phyloP scores from a whole-genome alignment of 2,888 invertebrate species.

The Sphaeridia pumilis region DNA sequence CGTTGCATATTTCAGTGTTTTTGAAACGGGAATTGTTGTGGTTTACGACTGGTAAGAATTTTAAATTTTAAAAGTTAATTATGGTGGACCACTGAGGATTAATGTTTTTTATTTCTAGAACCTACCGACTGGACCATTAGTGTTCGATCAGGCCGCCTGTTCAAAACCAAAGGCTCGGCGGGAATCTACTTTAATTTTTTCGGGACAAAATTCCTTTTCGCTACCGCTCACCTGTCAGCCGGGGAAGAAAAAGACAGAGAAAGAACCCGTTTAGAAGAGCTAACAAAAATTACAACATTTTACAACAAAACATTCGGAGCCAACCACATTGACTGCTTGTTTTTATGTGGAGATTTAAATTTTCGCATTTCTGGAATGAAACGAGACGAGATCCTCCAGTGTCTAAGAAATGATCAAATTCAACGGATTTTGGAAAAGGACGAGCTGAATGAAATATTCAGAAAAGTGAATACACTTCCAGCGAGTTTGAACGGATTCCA shows the following conservation, averaged over 20 bases:
- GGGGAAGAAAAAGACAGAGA: conserved; percentile 29
- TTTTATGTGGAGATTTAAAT: conserved; percentile 93
- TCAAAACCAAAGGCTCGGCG: conserved; percentile 80
- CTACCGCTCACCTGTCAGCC: conserved; percentile 89
- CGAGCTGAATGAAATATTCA: conserved; percentile 25
- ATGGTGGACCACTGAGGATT: too few relatives aligned
- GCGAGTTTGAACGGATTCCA: conserved; percentile 27
- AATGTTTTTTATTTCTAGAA: conserved; percentile 40
- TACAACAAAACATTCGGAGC: conserved; percentile 6
- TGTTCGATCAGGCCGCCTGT: conserved; percentile 76
- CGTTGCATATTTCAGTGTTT: conserved; percentile 76
- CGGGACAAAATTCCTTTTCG: conserved; percentile 87
- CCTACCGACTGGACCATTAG: conserved; percentile 79
- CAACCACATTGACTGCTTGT: conserved; percentile 67
- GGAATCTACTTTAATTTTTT: conserved; percentile 86
- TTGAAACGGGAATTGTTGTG: conserved; percentile 84
- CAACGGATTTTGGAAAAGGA: conserved; percentile 24
- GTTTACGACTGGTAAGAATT: conserved; percentile 79
- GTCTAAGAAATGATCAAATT: conserved; percentile 25
- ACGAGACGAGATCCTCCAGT: conserved; percentile 25
- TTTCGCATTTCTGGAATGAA: conserved; percentile 50
- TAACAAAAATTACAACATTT: conserved; percentile 22
- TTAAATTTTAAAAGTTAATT: too few relatives aligned
- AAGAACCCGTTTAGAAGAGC: conserved; percentile 30
- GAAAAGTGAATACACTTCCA: conserved; percentile 18